phyloP scores from a whole-genome alignment of 2,797 vertebrate genomes.

The Myotis planiceps region DNA sequence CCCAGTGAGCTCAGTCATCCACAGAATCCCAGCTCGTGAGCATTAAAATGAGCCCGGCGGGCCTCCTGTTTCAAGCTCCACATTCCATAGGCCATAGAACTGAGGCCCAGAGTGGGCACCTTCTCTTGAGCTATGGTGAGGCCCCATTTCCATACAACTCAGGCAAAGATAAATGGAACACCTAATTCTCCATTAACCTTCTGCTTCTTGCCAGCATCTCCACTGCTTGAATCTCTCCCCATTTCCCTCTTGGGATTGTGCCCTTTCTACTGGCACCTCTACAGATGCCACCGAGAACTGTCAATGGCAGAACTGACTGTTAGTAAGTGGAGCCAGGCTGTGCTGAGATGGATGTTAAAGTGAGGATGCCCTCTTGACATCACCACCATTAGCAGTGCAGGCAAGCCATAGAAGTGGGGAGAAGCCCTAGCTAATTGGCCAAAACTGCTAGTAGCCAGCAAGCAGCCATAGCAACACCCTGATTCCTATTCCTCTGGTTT shows the following conservation, averaged over 20 bases:
- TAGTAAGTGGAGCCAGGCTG: neutral
- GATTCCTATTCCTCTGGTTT: neutral
- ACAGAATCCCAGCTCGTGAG: rapidly evolving
- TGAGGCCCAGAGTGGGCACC: neutral
- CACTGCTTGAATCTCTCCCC: neutral
- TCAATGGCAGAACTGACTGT: neutral
- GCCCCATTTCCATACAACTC: neutral
- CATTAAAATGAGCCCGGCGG: neutral
- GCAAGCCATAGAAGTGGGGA: neutral
- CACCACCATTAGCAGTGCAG: neutral
- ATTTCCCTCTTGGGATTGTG: neutral
- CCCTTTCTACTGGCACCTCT: neutral
- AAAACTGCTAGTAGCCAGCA: neutral
- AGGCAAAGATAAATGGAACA: neutral
- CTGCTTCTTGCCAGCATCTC: neutral
- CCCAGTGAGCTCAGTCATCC: neutral
- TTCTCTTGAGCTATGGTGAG: neutral
- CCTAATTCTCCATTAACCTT: neutral
- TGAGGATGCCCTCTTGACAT: slow-evolving; percentile 15
- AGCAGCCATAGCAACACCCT: neutral
- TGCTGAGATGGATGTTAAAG: neutral
- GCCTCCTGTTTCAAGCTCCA: neutral
- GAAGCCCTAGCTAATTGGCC: slow-evolving; percentile 22
- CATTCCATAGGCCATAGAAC: neutral
- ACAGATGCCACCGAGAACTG: rapidly evolving